phyloP scores from a whole-genome alignment of 2,797 vertebrate species.

The Crax fasciolata region DNA sequence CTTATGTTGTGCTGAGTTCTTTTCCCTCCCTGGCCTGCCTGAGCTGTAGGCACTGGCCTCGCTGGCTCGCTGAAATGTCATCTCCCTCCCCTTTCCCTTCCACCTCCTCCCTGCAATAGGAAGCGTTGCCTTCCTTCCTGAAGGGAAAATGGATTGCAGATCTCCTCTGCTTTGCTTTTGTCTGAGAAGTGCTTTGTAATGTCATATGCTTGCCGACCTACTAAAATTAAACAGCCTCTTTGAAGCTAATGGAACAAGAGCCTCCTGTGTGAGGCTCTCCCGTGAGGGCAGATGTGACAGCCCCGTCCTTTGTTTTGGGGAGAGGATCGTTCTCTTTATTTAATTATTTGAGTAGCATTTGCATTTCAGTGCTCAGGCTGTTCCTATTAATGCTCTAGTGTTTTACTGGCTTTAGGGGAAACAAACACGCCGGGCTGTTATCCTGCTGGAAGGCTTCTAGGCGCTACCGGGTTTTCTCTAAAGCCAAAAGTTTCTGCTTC shows the following conservation, averaged over 20 bases:
- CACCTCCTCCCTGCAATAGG: slow-evolving; percentile 32
- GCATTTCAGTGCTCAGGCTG: slow-evolving; percentile 29
- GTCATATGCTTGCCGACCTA: neutral
- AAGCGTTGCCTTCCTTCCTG: slow-evolving; percentile 64
- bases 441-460: neutral
- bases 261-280: neutral
- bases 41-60: neutral
- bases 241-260: slow-evolving; percentile 35
- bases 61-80: neutral
- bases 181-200: slow-evolving; percentile 18
- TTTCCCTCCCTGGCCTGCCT: neutral
- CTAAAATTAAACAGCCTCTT: slow-evolving; percentile 8
- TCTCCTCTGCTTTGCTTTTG: neutral
- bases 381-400: neutral
- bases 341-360: neutral
- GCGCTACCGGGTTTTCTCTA: neutral
- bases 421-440: neutral
- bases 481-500: neutral
- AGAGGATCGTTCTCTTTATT: neutral
- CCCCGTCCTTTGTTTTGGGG: neutral
- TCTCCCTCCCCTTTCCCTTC: slow-evolving; percentile 8
- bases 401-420: slow-evolving; percentile 33
- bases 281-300: neutral
- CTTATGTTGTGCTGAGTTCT: neutral
- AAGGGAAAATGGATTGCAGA: neutral